Percentiles rank a stretch among this genome's conserved stretches.
These are phyloP conservation scores for Zoanthus sociatus DNA, from an alignment of 92 coral and sea anemone genomes.

Conservation along the genomic window DNA sequence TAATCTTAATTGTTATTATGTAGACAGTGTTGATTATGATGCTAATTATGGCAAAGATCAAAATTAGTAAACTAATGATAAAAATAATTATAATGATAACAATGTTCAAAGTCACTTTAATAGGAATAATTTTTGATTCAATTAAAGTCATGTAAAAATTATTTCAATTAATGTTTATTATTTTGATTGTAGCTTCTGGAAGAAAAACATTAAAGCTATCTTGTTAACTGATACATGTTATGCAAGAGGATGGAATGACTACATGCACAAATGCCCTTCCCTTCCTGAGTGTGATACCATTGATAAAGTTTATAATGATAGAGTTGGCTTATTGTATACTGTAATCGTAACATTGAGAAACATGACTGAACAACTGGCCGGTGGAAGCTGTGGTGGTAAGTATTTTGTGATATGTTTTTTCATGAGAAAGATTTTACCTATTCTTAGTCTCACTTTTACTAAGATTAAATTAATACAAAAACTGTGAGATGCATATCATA, in stretches of 20 bases:
- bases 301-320: neutral
- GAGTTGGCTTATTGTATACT: slow-evolving; percentile 17
- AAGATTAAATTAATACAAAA: neutral
- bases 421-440: neutral
- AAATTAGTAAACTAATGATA: no score
- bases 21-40: no score
- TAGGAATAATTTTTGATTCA: no score
- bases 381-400: slow-evolving; percentile 26
- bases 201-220: slow-evolving; percentile 37
- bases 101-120: no score
- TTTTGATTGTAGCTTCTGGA: slow-evolving; percentile 15
- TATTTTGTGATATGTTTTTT: neutral
- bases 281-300: neutral
- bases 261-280: slow-evolving; percentile 29
- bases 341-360: slow-evolving; percentile 25
- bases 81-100: no score
- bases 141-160: no score
- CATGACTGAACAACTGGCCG: slow-evolving; percentile 32
- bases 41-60: no score
- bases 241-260: slow-evolving; percentile 19
- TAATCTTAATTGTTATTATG: no score
- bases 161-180: neutral
- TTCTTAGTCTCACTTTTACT: no score
- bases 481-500: neutral
- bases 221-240: slow-evolving; percentile 45